Evolutionary conservation across 2,797 vertebrate species (phyloP), one percentile per base, ranked within the genome.

Genomic region (Brachyrhaphis roseni): DNA sequence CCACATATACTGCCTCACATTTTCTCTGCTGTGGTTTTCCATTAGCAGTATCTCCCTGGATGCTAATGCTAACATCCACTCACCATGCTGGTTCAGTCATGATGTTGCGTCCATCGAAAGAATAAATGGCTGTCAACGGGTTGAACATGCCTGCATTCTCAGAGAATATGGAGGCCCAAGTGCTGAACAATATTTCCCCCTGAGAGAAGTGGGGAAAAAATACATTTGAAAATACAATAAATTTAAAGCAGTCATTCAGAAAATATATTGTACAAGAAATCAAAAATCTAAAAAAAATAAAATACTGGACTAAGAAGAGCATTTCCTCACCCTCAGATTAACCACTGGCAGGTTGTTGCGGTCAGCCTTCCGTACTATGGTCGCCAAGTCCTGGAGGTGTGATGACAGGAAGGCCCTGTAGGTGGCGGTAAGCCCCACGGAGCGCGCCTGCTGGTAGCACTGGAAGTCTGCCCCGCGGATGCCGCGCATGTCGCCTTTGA

Each of bases 381-480:
- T 97, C 64, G 94, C 94, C 87, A 99, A 94, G 81, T 99, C 98
- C 94, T 99, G 98, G 79, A 99, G 92, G 86, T 99, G 98, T 0
- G 98, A 97, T 53, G 98, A 99, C 68, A 99, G 93, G 92, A 99
- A 99, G 2, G 97, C 98, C 88, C 98, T 93, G 80, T 97, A 99
- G n/a, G 98, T 98, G 73, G 97, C 93, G 0, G 90, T 92, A 3
- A 98, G 94, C 1, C 98, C 97, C 8, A 96, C 92, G 26, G 95
- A 91, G 11, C 96, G 96, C 0, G 98, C 97, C 93, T 99, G 98
- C 92, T 96, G 97, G 91, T 98, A 98, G 90, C 98, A 99, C 94
- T 97, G 97, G 87, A 97, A 97, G 90, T 99, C 98, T 0, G 97
- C 97, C 39, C 96, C 96, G 0, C 96, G 93, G 79, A 96, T 96